Evolutionary conservation across 2,113 vertebrate genomes (phyloP).

Genomic region (Oreotrochilus melanogaster): DNA sequence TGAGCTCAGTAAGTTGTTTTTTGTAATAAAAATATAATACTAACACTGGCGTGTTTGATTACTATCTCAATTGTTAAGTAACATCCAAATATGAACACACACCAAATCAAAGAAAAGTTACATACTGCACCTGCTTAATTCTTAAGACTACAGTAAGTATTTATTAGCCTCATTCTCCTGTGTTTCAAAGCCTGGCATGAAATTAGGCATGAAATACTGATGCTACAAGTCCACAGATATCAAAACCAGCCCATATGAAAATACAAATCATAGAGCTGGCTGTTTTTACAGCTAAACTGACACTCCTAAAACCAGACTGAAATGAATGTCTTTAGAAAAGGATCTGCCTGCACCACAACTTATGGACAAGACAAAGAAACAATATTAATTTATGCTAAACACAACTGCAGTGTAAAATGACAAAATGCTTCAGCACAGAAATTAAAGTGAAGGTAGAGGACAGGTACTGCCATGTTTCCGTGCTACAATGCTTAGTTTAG

Average conservation of each 20-base stretch:
- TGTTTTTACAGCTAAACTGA: neutral
- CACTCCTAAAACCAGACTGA: neutral
- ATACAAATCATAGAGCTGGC: neutral
- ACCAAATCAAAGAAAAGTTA: conserved; percentile 13
- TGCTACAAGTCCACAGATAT: neutral
- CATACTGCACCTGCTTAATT: neutral
- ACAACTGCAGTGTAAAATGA: neutral
- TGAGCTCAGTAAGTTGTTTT: neutral
- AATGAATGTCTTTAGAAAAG: neutral
- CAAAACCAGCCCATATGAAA: neutral
- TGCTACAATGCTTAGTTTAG: neutral
- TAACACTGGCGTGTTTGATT: neutral
- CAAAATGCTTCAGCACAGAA: neutral
- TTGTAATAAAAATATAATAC: neutral
- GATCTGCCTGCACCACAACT: neutral
- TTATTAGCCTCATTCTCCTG: conserved; percentile 10
- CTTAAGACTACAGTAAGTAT: neutral
- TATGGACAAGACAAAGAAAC: neutral
- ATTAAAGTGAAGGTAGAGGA: neutral
- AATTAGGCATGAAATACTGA: conserved; percentile 22
- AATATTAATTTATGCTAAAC: neutral
- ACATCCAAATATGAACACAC: neutral
- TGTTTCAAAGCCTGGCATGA: conserved; percentile 13
- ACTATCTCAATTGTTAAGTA: neutral
- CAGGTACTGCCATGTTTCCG: neutral